Evolutionary conservation across 2,888 invertebrate genomes (phyloP).

Genomic region (Desoria tigrina): DNA sequence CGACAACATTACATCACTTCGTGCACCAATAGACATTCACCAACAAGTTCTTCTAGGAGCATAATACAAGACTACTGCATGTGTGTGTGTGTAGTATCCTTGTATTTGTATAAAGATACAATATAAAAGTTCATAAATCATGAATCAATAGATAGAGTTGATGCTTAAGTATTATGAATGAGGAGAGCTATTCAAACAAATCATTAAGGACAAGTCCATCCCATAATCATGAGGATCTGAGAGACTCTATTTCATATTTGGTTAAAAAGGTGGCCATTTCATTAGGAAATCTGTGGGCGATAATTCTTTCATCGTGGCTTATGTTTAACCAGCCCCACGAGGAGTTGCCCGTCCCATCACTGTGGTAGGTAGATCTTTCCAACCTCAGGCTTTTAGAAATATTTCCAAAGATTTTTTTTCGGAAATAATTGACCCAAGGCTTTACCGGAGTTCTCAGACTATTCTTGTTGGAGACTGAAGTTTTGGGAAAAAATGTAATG

Average conservation of each 20-base stretch:
- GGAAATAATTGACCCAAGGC: too few relatives aligned
- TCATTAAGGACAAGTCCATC: conserved; percentile 20
- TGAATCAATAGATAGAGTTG: conserved; percentile 3
- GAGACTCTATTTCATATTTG: conserved; percentile 14
- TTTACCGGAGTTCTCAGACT: too few relatives aligned
- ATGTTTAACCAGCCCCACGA: conserved; percentile 17
- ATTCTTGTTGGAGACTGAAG: too few relatives aligned
- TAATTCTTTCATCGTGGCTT: conserved; percentile 20
- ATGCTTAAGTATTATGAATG: too few relatives aligned
- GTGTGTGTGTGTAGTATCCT: too few relatives aligned
- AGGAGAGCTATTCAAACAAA: conserved; percentile 21
- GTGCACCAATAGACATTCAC: conserved; percentile 5
- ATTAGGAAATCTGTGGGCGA: conserved; percentile 12
- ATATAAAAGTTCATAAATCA: conserved; percentile 16
- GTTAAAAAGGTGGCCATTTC: conserved; percentile 16
- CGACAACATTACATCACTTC: conserved; percentile 8
- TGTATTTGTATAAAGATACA: background rate
- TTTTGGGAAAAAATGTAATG: too few relatives aligned
- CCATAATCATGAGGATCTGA: conserved; percentile 15
- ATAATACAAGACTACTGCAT: too few relatives aligned
- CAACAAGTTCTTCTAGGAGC: background rate
- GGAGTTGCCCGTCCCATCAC: conserved; percentile 10
- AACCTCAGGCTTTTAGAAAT: too few relatives aligned
- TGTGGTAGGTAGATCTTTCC: conserved; percentile 22
- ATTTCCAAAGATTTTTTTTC: too few relatives aligned